Conservation (phyloP, 2,797 vertebrate species). For the Cynodonichthys magdalenae region DNA sequence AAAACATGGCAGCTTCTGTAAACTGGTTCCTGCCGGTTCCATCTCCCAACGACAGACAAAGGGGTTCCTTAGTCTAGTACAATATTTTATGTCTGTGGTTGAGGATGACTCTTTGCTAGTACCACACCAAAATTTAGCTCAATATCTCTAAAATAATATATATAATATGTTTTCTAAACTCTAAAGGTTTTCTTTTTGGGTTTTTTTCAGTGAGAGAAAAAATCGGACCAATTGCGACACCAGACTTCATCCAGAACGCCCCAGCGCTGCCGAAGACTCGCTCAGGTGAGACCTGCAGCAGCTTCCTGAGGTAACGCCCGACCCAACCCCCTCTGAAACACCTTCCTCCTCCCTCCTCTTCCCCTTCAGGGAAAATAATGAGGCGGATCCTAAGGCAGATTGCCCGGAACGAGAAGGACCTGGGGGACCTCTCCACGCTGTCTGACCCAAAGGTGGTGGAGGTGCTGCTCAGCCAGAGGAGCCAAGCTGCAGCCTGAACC, state of each 20-base stretch:
- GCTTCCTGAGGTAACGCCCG: background rate
- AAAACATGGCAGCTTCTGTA: too few relatives aligned
- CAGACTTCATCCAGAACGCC: conserved; percentile 86
- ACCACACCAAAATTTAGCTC: too few relatives aligned
- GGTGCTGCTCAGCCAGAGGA: conserved; percentile 81
- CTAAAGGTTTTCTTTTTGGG: background rate
- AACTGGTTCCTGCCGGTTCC: too few relatives aligned
- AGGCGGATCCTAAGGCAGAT: conserved; percentile 82
- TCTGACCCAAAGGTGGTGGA: conserved; percentile 86
- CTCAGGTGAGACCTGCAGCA: conserved; percentile 74
- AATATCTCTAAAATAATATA: too few relatives aligned
- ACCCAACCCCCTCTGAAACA: background rate
- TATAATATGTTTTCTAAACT: too few relatives aligned
- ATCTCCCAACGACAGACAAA: too few relatives aligned
- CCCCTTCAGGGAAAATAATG: conserved; percentile 84
- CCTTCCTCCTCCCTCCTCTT: background rate
- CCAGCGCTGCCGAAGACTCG: conserved; percentile 85
- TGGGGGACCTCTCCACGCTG: conserved; percentile 85
- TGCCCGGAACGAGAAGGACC: conserved; percentile 83
- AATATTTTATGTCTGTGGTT: too few relatives aligned
- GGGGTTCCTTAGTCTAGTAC: too few relatives aligned
- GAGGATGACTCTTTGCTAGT: too few relatives aligned
- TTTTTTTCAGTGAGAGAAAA: conserved; percentile 80
- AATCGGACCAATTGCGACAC: conserved; percentile 86
- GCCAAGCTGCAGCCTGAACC: conserved; percentile 77